Base-by-base conservation (phyloP, 2,797 vertebrate genomes). In the Acipenser ruthenus region DNA sequence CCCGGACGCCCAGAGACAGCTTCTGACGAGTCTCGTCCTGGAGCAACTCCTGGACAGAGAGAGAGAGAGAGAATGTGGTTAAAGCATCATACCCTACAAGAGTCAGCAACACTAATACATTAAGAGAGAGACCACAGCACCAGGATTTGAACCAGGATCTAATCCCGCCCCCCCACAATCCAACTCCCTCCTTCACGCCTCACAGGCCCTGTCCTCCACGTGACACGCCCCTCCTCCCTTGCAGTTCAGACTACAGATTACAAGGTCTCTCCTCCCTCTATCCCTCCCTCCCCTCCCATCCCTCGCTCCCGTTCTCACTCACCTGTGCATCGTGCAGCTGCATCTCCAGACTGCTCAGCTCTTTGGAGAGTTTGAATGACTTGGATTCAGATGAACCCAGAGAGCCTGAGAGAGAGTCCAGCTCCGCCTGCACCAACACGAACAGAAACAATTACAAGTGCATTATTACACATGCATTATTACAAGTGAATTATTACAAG, bases 21-120 rank as follows among this genome's bases (percentile, higher is more conserved):
- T 96, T 96, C 49, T 91, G 91, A 50, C 93, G 82, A 0, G 87
- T 95, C 78, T 96, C 94, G 68, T 96, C 94, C 75, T 95, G 93
- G 47, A 95, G 81, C 53, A 90, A 70, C 62, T 96, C 94, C 94
- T 95, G 72, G 23, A 37, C 23, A 37, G 23, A 37, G 4, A 10
- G 52, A 48, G 55, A 5, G 15, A 18, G 15, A 18, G 15, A 18
- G 15, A 18, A 18, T 37, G 23, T 37, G 1, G 37, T 37, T 37
- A 37, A 37, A 37, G 23, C 23, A 3, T 37, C 23, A 37, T 37
- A 37, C 23, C 23, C 23, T 37, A 37, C 23, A 37, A 37, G 23
- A 37, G 2, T 4, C 23, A 37, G 23, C 23, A 37, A 37, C 23
- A 37, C 23, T 3, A 37, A 37, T 37, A 37, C 23, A 37, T 1